These are phyloP conservation scores for Tinea pellionella DNA, from an alignment of 2,888 invertebrate species.

Conservation along the genomic window DNA sequence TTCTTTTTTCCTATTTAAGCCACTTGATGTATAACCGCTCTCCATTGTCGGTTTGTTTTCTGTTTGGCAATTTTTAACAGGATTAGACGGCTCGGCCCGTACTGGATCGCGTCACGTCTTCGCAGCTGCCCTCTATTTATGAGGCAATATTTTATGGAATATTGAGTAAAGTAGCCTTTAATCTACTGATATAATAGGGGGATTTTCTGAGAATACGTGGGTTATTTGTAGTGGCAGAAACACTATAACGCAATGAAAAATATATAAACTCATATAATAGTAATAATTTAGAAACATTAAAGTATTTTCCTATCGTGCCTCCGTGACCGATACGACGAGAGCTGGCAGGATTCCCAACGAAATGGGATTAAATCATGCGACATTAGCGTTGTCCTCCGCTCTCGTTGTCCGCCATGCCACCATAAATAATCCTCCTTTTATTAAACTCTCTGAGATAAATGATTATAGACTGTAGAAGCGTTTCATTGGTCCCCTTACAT, in stretches of 20 bases:
- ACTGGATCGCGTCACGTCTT: conserved; percentile 53
- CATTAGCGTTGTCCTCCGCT: conserved; percentile 36
- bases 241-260: not conserved
- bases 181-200: conserved; percentile 64
- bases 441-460: conserved; percentile 67
- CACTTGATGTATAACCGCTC: conserved; percentile 52
- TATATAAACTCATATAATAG: not conserved
- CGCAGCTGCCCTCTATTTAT: conserved; percentile 59
- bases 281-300: not conserved
- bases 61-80: conserved; percentile 67
- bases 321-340: conserved; percentile 15
- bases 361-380: conserved; percentile 67
- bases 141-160: conserved; percentile 66
- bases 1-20: conserved; percentile 42
- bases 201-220: conserved; percentile 26
- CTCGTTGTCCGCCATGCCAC: conserved; percentile 35
- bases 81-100: conserved; percentile 43
- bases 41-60: conserved; percentile 60
- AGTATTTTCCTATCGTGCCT: conserved; percentile 12
- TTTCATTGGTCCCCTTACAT: conserved; percentile 13
- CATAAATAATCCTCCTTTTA: conserved; percentile 69
- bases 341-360: conserved; percentile 56
- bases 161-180: conserved; percentile 67
- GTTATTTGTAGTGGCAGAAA: not conserved
- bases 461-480: conserved; percentile 51